phyloP scores from a whole-genome alignment of 2,888 invertebrate genomes.

The Drosophila sordidapex region DNA sequence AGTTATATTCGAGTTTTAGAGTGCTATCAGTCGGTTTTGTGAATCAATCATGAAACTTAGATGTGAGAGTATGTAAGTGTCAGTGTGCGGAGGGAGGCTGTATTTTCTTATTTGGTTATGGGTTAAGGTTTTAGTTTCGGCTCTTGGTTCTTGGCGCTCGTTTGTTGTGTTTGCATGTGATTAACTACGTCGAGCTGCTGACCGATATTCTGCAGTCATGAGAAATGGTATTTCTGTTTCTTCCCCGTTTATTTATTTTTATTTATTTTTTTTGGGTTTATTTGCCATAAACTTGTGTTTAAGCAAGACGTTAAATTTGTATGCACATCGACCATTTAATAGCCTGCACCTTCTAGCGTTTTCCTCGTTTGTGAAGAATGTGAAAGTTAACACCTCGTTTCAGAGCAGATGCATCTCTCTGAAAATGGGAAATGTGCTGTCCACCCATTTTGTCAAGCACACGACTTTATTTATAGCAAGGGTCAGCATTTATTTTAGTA shows the following conservation, averaged over 20 bases:
- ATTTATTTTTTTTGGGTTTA: conserved; percentile 49
- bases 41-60: background rate
- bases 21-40: background rate
- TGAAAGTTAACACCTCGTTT: conserved; percentile 72
- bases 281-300: conserved; percentile 70
- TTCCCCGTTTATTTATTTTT: background rate
- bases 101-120: conserved; percentile 24
- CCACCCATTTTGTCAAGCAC: conserved; percentile 58
- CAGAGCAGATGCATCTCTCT: conserved; percentile 46
- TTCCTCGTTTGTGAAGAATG: conserved; percentile 44
- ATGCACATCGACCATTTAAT: conserved; percentile 46
- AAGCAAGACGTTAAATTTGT: conserved; percentile 73
- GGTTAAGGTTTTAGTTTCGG: conserved; percentile 23
- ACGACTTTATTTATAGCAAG: conserved; percentile 52
- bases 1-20: background rate
- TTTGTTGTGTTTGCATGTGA: conserved; percentile 50
- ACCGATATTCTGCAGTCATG: conserved; percentile 68
- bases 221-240: conserved; percentile 37
- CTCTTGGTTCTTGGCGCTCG: conserved; percentile 34
- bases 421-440: conserved; percentile 11
- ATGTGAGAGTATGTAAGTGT: background rate
- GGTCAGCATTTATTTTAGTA: conserved; percentile 35
- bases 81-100: background rate
- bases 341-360: conserved; percentile 47
- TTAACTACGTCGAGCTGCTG: conserved; percentile 46